Conservation (phyloP, 35 echinoderm and acorn worm genomes). For the Anneissia japonica region DNA sequence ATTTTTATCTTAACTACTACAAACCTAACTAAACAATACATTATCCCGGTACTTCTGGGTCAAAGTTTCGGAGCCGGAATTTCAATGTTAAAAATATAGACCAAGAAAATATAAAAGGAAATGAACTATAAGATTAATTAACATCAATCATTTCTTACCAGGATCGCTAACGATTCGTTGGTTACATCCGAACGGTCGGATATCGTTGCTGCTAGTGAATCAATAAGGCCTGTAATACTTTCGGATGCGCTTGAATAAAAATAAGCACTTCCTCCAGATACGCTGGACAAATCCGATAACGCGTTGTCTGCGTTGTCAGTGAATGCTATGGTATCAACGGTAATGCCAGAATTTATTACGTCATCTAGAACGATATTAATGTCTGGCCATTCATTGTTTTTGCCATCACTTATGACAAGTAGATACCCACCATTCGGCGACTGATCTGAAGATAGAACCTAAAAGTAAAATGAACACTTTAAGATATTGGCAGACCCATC, state of each 20-base stretch:
- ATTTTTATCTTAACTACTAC: too few relatives aligned
- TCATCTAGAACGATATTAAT: not conserved
- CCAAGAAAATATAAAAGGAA: too few relatives aligned
- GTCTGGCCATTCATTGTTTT: conserved; percentile 3
- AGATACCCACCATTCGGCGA: conserved; percentile 5
- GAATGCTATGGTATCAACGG: conserved; percentile 17
- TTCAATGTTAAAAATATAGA: too few relatives aligned
- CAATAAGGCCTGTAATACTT: not conserved
- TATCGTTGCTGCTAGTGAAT: not conserved
- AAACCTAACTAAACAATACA: too few relatives aligned
- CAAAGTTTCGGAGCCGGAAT: too few relatives aligned
- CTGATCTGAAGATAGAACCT: not conserved
- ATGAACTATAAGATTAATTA: too few relatives aligned
- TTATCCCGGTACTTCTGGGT: too few relatives aligned
- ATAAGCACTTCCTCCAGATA: not conserved
- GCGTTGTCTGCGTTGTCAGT: not conserved
- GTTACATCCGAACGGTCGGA: too few relatives aligned
- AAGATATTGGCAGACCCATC: too few relatives aligned
- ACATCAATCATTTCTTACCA: too few relatives aligned
- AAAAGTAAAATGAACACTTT: too few relatives aligned
- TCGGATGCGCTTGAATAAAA: conserved; percentile 3
- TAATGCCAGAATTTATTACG: not conserved
- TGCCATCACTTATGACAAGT: conserved; percentile 18
- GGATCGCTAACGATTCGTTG: too few relatives aligned
- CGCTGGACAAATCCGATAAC: not conserved